Base-by-base conservation (phyloP, 2,888 invertebrate genomes). In the Nudaria mundana region DNA sequence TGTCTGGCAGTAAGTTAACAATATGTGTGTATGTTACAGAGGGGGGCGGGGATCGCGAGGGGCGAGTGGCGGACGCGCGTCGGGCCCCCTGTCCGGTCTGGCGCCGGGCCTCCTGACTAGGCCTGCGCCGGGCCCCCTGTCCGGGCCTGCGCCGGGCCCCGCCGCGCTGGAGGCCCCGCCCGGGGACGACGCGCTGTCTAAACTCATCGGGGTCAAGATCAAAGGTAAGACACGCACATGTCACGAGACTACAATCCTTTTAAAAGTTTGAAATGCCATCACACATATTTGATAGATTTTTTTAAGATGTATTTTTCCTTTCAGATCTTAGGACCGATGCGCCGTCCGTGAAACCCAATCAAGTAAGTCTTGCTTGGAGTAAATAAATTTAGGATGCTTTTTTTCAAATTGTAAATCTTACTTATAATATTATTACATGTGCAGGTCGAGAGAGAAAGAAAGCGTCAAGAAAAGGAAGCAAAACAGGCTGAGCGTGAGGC, bases 371-470 rank as follows among this genome's bases (percentile, higher is more conserved):
- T 29, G n/a, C 6, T 8, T 3, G 13, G 6, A 8, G 23, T 25
- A 28, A 13, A 25, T 35, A 3, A 11, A 28, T 16, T 2, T 14
- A 13, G 0, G 12, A 5, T n/a, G 0, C 6, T 20, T 20, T 3
- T 20, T 4, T 5, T 20, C 20, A 20, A 3, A 7, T 20, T n/a
- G n/a, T n/a, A n/a, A n/a, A n/a, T n/a, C n/a, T n/a, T 20, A 7
- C 8, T 18, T 18, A 18, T 18, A 3, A 20, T 5, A 7, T 20
- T 26, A 3, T 13, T 35, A 35, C 5, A 3, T 34, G 26, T 35
- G 1, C 65, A 91, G 82, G 63, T 82, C 26, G 91, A 91, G 62
- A 82, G 89, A 34, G 91, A 91, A 43, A 90, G 89, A 59, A 90
- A 90, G 48, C 73, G 89, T 0, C 88, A 84, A 56, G 91, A 91